A percentile compares a stretch with the other conserved stretches of the same genome.
Conservation (phyloP, 2,888 invertebrate genomes). For the Xestoiulus laeticollis region DNA sequence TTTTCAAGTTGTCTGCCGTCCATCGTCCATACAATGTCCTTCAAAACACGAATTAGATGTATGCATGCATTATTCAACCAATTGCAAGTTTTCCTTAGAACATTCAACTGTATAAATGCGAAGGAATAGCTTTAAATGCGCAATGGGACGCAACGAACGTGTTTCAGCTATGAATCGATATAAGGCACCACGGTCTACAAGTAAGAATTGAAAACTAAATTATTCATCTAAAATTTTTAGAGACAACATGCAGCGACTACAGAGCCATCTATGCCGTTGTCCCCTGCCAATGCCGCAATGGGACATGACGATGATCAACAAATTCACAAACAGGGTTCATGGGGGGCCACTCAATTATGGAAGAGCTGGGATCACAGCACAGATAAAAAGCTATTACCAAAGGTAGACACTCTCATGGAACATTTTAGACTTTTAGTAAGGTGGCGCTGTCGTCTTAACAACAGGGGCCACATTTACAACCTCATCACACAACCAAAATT, state of each 20-base stretch:
- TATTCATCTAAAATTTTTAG: not conserved
- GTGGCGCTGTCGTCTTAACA: no score
- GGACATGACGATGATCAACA: not conserved
- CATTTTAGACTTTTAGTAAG: no score
- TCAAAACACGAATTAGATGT: not conserved
- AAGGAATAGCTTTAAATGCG: conserved; percentile 2
- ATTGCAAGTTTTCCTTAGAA: not conserved
- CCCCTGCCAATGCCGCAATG: not conserved
- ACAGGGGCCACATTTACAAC: no score
- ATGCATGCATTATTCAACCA: not conserved
- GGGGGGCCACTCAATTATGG: not conserved
- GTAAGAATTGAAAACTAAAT: conserved; percentile 26
- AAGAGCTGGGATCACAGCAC: not conserved
- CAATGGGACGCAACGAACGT: not conserved
- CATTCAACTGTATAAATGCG: not conserved
- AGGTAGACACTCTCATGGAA: no score
- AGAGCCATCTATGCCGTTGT: not conserved
- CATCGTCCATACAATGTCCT: not conserved
- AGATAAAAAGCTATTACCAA: no score
- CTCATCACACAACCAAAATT: no score
- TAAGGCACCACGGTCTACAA: not conserved
- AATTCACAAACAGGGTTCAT: not conserved
- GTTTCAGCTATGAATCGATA: not conserved
- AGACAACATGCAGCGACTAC: not conserved
- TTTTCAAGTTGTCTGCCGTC: not conserved